phyloP scores from a whole-genome alignment of 2,888 invertebrate genomes.

The Ceriagrion tenellum region DNA sequence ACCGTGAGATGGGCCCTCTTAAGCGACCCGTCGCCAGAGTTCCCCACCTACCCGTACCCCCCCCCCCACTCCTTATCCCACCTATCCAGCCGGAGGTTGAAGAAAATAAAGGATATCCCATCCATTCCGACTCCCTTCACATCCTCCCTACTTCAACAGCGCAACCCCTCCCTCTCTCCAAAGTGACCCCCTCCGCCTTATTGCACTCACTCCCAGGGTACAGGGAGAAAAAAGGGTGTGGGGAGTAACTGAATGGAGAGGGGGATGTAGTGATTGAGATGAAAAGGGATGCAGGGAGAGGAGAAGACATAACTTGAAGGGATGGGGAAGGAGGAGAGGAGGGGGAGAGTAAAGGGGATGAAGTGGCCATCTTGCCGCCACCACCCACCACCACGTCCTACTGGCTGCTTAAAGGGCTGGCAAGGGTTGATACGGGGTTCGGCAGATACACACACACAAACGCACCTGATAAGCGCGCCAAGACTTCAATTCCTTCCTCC shows the following conservation, averaged over 20 bases:
- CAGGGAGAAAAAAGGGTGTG: neutral
- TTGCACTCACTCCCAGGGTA: neutral
- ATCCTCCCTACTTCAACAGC: neutral
- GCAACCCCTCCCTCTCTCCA: neutral
- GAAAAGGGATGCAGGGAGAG: neutral
- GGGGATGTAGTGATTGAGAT: neutral
- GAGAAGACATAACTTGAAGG: neutral
- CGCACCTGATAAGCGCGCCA: neutral
- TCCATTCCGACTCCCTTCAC: neutral
- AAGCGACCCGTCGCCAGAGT: neutral
- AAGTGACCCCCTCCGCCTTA: neutral
- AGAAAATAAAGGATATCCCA: constrained; percentile 26
- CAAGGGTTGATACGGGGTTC: neutral
- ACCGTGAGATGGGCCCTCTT: constrained; percentile 26
- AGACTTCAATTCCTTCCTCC: neutral
- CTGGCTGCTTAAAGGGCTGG: neutral
- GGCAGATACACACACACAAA: neutral
- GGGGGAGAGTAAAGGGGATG: neutral
- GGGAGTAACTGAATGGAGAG: too few species aligned
- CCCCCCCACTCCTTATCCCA: neutral
- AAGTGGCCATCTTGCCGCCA: neutral
- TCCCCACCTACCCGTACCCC: too few species aligned
- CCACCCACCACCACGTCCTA: too few species aligned
- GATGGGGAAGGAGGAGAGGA: neutral
- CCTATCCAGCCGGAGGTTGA: neutral